Conservation (phyloP, 2,888 invertebrate genomes). For the Rhopalosiphum nymphaeae region DNA sequence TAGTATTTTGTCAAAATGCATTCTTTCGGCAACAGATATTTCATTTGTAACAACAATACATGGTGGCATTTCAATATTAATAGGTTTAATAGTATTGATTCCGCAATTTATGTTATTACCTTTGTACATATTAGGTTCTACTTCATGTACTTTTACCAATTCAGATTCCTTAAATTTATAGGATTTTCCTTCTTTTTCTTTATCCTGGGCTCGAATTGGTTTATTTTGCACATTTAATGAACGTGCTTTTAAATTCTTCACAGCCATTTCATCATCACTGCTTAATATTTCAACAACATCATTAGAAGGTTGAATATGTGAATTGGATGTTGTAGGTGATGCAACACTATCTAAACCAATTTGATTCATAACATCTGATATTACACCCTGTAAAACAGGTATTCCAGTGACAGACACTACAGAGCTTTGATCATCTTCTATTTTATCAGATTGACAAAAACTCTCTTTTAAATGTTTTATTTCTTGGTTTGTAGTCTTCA, state of each 20-base stretch:
- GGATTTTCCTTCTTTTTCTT: neutral
- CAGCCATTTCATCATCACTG: conserved; percentile 17
- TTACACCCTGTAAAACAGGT: conserved; percentile 22
- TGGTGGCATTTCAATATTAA: neutral
- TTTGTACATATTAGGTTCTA: neutral
- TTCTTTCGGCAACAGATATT: neutral
- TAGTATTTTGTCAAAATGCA: neutral
- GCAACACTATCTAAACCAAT: conserved; percentile 28
- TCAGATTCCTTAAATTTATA: neutral
- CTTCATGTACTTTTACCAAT: neutral
- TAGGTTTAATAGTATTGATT: neutral
- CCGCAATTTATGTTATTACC: neutral
- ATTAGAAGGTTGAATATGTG: neutral
- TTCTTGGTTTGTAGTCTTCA: neutral
- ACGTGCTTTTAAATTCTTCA: neutral
- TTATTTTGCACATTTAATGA: neutral
- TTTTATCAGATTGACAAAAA: neutral
- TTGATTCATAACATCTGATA: conserved; percentile 53
- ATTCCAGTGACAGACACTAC: conserved; percentile 30
- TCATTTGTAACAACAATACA: neutral
- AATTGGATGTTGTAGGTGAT: neutral
- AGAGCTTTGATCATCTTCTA: conserved; percentile 14
- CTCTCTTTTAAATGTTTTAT: conserved; percentile 1
- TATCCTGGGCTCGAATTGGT: neutral
- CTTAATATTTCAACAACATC: conserved; percentile 56